These are phyloP conservation scores for Ceratosolen solmsi DNA, from an alignment of 1,140 invertebrate genomes.

Conservation along the genomic window DNA sequence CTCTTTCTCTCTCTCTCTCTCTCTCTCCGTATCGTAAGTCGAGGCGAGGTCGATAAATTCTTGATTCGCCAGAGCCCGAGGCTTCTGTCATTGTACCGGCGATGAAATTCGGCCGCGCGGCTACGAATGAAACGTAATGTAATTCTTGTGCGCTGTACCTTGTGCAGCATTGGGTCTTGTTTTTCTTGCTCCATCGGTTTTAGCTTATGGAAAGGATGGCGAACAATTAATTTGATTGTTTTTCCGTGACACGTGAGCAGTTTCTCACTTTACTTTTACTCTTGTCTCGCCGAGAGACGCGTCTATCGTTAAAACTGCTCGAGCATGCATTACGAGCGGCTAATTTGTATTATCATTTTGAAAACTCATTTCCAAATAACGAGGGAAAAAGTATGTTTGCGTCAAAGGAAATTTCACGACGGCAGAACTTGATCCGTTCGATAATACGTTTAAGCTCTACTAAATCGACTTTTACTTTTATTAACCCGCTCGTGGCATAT, in stretches of 20 bases:
- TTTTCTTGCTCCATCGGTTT: background rate
- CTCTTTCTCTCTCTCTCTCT: too few relatives aligned
- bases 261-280: slow-evolving; percentile 15
- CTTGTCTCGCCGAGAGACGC: background rate
- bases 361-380: background rate
- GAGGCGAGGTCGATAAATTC: background rate
- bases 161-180: background rate
- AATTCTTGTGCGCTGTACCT: background rate
- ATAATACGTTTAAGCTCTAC: background rate
- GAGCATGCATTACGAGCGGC: background rate
- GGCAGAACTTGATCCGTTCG: background rate
- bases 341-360: background rate
- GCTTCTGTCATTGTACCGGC: background rate
- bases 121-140: too few relatives aligned
- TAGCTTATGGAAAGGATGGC: background rate
- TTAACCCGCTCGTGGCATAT: background rate
- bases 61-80: background rate
- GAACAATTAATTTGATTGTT: background rate
- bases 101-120: background rate
- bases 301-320: background rate
- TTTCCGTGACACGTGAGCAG: too few relatives aligned
- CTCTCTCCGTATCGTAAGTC: too few relatives aligned
- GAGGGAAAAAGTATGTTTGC: background rate
- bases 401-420: background rate
- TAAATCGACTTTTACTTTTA: background rate